These are phyloP conservation scores for Tortrix viridana DNA, from an alignment of 2,888 invertebrate species.

Conservation along the genomic window DNA sequence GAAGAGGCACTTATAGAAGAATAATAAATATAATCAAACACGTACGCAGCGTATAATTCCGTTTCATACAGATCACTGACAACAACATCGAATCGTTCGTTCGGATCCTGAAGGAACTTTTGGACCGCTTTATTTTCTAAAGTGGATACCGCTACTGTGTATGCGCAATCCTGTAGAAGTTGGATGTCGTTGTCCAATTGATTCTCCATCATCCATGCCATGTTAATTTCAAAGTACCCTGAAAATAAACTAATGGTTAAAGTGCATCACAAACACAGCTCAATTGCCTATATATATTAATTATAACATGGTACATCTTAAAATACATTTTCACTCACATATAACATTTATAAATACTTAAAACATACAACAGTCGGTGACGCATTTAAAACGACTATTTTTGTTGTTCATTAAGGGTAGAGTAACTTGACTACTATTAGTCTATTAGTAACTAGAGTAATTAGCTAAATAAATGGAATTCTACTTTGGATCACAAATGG, in stretches of 20 bases:
- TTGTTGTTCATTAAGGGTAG: too few relatives aligned
- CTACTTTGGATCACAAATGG: too few relatives aligned
- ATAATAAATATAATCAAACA: background rate
- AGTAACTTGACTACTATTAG: too few relatives aligned
- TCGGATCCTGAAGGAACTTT: conserved; percentile 16
- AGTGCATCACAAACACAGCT: background rate
- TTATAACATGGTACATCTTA: too few relatives aligned
- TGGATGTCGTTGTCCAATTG: conserved; percentile 11
- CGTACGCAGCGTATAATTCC: conserved; percentile 28
- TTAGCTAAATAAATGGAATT: too few relatives aligned
- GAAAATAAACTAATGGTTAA: background rate
- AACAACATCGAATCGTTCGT: conserved; percentile 28
- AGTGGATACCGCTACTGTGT: conserved; percentile 21
- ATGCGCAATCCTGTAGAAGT: conserved; percentile 19
- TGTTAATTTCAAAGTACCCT: conserved; percentile 1
- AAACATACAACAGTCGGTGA: too few relatives aligned
- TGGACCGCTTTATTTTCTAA: conserved; percentile 17
- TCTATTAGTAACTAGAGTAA: too few relatives aligned
- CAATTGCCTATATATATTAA: too few relatives aligned
- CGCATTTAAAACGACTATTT: too few relatives aligned
- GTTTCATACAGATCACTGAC: conserved; percentile 31
- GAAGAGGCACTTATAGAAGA: too few relatives aligned
- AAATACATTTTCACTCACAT: too few relatives aligned
- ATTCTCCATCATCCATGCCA: conserved; percentile 28
- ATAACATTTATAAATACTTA: too few relatives aligned